Conservation (phyloP, 2,888 invertebrate genomes). For the Pachliopta kotzebuea region DNA sequence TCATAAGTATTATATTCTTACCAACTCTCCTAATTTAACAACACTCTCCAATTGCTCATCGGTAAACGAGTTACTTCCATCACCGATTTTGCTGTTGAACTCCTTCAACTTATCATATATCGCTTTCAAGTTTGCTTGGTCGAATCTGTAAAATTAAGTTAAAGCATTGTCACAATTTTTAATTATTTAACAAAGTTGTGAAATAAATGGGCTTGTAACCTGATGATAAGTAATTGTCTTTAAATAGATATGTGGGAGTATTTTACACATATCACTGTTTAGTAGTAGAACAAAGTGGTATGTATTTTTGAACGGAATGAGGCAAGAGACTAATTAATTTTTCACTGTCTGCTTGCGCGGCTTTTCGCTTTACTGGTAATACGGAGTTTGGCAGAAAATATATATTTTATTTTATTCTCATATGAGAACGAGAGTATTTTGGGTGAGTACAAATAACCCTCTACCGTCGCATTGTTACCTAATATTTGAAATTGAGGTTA, state of each 20-base stretch:
- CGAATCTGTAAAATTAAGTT: conserved; percentile 81
- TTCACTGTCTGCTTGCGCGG: no score
- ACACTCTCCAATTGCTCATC: conserved; percentile 81
- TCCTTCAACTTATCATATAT: conserved; percentile 88
- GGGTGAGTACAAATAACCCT: neutral
- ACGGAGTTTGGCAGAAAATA: no score
- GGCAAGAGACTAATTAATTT: no score
- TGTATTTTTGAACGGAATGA: no score
- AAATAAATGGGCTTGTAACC: no score
- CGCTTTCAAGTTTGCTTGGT: conserved; percentile 87
- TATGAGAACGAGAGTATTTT: neutral
- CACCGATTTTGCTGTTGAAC: conserved; percentile 84
- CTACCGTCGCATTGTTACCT: neutral
- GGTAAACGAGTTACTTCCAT: conserved; percentile 71
- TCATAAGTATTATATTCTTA: conserved; percentile 42
- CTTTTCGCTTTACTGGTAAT: no score
- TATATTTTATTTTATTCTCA: no score
- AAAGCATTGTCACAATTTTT: neutral
- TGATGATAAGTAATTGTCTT: no score
- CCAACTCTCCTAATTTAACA: conserved; percentile 82
- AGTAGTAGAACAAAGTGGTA: no score
- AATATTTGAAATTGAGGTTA: neutral
- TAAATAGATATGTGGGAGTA: no score
- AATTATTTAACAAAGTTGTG: no score
- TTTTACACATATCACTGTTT: no score